Percentiles rank a stretch among this genome's conserved stretches.
Conservation (phyloP, 2,888 invertebrate genomes). For the Platycheirus albimanus region DNA sequence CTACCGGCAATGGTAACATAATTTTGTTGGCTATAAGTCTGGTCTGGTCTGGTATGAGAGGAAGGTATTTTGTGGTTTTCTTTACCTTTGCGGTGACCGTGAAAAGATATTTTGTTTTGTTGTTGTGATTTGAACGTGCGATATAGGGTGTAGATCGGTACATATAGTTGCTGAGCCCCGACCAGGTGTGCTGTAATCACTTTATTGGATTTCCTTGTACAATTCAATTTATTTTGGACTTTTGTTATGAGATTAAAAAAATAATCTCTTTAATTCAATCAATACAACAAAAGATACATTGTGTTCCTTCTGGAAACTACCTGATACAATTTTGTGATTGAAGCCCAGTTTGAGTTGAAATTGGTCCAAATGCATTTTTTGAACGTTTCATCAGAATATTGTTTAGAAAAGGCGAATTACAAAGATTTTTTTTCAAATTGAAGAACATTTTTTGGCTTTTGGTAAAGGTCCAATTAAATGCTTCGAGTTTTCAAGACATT, state of each 20-base stretch:
- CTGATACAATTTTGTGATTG: no score
- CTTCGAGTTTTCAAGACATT: no score
- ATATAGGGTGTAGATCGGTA: slow-evolving; percentile 53
- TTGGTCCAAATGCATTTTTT: no score
- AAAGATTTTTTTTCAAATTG: no score
- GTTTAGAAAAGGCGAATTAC: no score
- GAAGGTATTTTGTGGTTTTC: slow-evolving; percentile 33
- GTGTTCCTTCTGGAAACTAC: no score
- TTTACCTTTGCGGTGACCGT: slow-evolving; percentile 66
- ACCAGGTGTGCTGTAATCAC: slow-evolving; percentile 61
- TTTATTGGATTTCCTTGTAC: slow-evolving; percentile 49
- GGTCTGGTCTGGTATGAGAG: slow-evolving; percentile 3
- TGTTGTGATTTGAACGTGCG: slow-evolving; percentile 35
- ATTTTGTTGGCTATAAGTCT: slow-evolving; percentile 11
- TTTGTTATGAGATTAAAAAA: neutral
- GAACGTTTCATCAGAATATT: no score
- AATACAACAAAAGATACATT: no score
- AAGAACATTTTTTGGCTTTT: no score
- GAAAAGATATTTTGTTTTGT: slow-evolving; percentile 32
- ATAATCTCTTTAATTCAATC: slow-evolving; percentile 22
- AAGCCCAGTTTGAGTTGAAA: no score
- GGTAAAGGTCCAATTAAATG: no score
- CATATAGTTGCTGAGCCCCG: slow-evolving; percentile 28
- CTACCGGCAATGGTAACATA: slow-evolving; percentile 41
- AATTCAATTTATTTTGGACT: slow-evolving; percentile 3